Conservation (phyloP, 2,888 invertebrate genomes). For the Aphidius colemani region DNA sequence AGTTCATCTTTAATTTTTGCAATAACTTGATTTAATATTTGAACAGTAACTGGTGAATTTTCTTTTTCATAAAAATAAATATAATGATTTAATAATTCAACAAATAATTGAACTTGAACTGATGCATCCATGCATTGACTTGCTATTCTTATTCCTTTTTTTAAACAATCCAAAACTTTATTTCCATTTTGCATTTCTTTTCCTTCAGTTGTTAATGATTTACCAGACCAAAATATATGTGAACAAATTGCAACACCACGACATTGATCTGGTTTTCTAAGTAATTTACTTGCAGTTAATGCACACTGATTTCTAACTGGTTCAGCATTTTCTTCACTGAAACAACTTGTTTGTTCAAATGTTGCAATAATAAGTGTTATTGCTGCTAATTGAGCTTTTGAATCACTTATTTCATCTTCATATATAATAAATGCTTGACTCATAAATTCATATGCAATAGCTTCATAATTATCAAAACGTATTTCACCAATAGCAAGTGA, state of each 20-base stretch:
- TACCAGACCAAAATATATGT: conserved; percentile 96
- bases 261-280: conserved; percentile 98
- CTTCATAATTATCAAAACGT: conserved; percentile 92
- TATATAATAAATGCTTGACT: conserved; percentile 96
- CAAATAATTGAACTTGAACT: conserved; percentile 94
- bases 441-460: conserved; percentile 97
- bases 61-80: conserved; percentile 91
- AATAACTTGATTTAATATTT: conserved; percentile 76
- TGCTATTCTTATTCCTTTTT: conserved; percentile 92
- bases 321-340: conserved; percentile 95
- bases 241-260: conserved; percentile 92
- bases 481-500: conserved; percentile 92
- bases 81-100: conserved; percentile 92
- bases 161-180: conserved; percentile 91
- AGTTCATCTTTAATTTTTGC: conserved; percentile 91
- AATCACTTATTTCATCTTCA: conserved; percentile 98
- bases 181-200: conserved; percentile 83
- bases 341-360: conserved; percentile 92
- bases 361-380: conserved; percentile 95
- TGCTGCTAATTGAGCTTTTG: conserved; percentile 94
- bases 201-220: conserved; percentile 62
- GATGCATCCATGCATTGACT: conserved; percentile 97
- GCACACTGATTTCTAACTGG: conserved; percentile 96
- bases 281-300: conserved; percentile 89
- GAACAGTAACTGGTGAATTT: conserved; percentile 70